Evolutionary conservation across 2,113 vertebrate genomes (phyloP).

Genomic region (Archilochus colubris): DNA sequence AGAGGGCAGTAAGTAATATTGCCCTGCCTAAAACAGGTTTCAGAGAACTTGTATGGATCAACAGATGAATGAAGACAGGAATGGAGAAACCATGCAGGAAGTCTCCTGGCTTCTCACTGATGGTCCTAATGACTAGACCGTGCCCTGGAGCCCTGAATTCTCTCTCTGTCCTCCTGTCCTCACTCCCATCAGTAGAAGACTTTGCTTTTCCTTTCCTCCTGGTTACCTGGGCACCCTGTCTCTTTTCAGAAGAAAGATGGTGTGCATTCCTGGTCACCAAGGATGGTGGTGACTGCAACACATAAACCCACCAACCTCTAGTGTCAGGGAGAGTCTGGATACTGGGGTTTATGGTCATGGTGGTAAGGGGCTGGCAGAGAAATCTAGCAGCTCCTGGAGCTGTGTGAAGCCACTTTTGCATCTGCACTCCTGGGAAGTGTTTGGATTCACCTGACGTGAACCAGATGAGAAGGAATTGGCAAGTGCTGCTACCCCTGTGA

Average conservation of each 20-base stretch:
- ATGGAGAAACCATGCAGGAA: not conserved
- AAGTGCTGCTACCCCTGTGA: not conserved
- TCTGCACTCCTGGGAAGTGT: not conserved
- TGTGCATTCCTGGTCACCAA: not conserved
- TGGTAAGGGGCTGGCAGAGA: not conserved
- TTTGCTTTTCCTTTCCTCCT: not conserved
- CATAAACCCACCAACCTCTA: rapidly evolving
- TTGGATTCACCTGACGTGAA: rapidly evolving
- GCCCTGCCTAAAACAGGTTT: not conserved
- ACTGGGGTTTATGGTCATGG: not conserved
- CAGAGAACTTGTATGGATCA: not conserved
- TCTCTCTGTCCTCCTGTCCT: not conserved
- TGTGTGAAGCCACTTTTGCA: not conserved
- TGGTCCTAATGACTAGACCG: not conserved
- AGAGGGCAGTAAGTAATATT: not conserved
- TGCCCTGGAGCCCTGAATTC: not conserved
- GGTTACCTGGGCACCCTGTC: not conserved
- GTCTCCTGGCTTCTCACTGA: not conserved
- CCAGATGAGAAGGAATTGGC: not conserved
- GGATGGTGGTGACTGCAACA: not conserved
- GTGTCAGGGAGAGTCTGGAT: not conserved
- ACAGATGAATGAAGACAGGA: not conserved
- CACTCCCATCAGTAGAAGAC: not conserved
- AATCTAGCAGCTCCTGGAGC: not conserved
- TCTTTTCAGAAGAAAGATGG: not conserved